Evolutionary conservation across 2,797 vertebrate species (phyloP).

Genomic region (Rhinophrynus dorsalis): DNA sequence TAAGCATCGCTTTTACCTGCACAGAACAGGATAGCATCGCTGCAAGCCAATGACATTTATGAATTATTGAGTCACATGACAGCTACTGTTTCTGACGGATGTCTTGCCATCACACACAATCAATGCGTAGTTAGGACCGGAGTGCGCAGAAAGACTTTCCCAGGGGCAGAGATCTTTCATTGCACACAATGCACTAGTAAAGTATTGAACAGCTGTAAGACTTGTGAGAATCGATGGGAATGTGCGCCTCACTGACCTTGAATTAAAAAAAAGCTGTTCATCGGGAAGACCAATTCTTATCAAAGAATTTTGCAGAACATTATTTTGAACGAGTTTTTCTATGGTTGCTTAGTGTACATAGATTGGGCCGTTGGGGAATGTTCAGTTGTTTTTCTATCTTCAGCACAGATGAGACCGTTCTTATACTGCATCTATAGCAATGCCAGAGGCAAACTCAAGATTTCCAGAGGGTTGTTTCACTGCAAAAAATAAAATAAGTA

Average conservation of each 20-base stretch:
- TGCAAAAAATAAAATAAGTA: no score
- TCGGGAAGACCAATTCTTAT: background rate
- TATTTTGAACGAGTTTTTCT: slow-evolving; percentile 1
- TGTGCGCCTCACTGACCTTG: background rate
- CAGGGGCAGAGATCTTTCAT: slow-evolving; percentile 10
- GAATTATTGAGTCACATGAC: slow-evolving; percentile 10
- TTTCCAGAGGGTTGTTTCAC: no score
- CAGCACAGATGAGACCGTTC: no score
- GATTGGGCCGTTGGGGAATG: background rate
- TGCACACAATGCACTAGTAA: background rate
- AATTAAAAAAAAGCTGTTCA: background rate
- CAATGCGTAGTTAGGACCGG: slow-evolving; percentile 25
- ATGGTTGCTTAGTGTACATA: background rate
- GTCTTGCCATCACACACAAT: slow-evolving; percentile 4
- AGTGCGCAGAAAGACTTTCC: slow-evolving; percentile 21
- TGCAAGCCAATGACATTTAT: background rate
- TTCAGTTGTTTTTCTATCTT: background rate
- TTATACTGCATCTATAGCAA: no score
- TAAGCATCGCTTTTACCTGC: no score
- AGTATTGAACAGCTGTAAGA: slow-evolving; percentile 20
- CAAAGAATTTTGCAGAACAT: background rate
- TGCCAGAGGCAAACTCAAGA: no score
- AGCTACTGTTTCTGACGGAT: background rate
- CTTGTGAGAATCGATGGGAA: slow-evolving; percentile 10
- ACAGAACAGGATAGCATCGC: background rate